A percentile compares a stretch with the other conserved stretches of the same genome.
Evolutionary conservation across 2,113 vertebrate species (phyloP).

Genomic region (Herpailurus yagouaroundi): DNA sequence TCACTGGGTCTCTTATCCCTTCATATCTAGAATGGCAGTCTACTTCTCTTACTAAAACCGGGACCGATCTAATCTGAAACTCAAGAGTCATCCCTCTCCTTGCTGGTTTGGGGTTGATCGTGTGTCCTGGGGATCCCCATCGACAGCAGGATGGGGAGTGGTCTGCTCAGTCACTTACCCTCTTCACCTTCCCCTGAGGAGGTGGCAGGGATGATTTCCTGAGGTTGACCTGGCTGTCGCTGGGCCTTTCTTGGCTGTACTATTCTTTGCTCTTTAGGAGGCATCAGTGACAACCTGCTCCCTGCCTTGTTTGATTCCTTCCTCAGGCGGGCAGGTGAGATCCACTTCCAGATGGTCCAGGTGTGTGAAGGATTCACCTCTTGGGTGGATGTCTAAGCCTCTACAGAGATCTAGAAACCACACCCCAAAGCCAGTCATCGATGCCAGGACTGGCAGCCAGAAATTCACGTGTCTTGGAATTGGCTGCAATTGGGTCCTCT

Average conservation of each 20-base stretch:
- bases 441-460: no score
- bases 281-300: accelerated
- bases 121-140: neutral
- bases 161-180: accelerated
- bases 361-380: neutral
- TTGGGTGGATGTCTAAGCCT: neutral
- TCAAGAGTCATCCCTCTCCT: neutral
- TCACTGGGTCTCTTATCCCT: neutral
- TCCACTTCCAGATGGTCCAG: neutral
- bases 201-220: neutral
- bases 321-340: neutral
- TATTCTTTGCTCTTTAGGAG: neutral
- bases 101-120: neutral
- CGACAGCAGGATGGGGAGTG: no score
- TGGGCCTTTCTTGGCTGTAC: neutral
- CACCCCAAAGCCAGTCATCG: neutral
- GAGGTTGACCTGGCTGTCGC: no score
- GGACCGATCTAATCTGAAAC: neutral
- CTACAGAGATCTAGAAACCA: neutral
- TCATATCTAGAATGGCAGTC: neutral
- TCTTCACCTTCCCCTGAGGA: accelerated
- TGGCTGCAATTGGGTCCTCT: neutral
- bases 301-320: no score
- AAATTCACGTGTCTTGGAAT: neutral
- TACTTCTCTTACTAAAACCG: constrained; percentile 24